Conservation (phyloP, 2,113 vertebrate genomes). For the Tyto alba region DNA sequence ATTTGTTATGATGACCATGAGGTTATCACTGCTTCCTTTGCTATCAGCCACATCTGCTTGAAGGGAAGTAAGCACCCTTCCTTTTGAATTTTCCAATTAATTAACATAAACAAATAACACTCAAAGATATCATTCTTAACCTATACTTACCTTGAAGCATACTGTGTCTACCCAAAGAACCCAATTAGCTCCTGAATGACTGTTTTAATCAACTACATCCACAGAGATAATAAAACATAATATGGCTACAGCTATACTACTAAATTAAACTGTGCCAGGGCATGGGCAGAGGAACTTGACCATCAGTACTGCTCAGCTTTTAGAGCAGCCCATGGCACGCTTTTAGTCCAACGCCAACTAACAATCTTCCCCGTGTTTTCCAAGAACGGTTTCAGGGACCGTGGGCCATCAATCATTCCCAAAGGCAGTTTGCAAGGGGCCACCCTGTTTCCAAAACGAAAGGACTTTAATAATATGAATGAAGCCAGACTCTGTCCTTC, state of each 20-base stretch:
- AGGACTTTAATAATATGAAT: not conserved
- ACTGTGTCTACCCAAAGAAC: not conserved
- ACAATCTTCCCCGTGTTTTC: not conserved
- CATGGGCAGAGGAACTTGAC: not conserved
- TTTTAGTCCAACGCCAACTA: not conserved
- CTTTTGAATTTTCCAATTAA: not conserved
- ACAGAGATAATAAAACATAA: not conserved
- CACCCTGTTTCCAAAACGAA: not conserved
- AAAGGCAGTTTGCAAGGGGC: not conserved
- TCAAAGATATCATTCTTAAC: not conserved
- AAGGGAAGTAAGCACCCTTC: not conserved
- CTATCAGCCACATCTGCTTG: not conserved
- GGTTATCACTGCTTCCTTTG: not conserved
- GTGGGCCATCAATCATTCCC: not conserved
- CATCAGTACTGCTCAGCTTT: not conserved
- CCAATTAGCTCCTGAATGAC: not conserved
- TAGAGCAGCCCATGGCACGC: rapidly evolving
- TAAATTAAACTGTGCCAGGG: not conserved
- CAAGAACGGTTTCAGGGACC: not conserved
- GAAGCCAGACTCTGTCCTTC: not conserved
- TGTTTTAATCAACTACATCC: not conserved
- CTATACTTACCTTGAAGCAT: not conserved
- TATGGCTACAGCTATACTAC: not conserved
- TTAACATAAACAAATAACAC: not conserved
- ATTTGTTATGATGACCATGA: not conserved